Evolutionary conservation across 2,113 vertebrate species (phyloP), one percentile per base, ranked within the genome.

Genomic region (Ciconia maguari): DNA sequence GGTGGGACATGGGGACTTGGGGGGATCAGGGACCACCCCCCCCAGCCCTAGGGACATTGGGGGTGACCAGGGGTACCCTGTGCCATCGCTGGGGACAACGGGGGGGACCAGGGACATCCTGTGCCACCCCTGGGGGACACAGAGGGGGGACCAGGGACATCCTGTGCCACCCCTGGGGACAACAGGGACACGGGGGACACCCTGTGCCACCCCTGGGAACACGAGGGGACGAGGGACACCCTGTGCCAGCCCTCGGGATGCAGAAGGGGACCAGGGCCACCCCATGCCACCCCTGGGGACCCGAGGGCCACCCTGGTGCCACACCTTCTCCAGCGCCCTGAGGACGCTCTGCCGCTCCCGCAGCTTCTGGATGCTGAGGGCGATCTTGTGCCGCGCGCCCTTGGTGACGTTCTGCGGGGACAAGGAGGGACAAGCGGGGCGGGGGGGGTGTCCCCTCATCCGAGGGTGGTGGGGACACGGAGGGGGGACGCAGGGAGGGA

Each of bases 361-460:
- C 44, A 99, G 98, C 96, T 99, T 99, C 98, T 99, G 99, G 95
- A 99, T 99, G 96, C 99, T 99, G 96, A 99, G 97, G 58, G 99
- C 99, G 86, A 99, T 99, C 97, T 99, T 99, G 93, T 99, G 99
- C 65, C 99, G 98, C 16, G 99, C 99, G 75, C 99, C 99, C 98
- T 99, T 99, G 82, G 99, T 99, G 91, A 99, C 99, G 29, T 99
- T 99, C 99, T 99, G 93, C 29, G 38, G 34, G 19, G 74, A 68
- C 30, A 34, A 16, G 12, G 32, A 46, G 32, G 46, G 58, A 61
- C n/a, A 60, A 13, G 18, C 11, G 55, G 55, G 30, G 11, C 3
- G 14, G 9, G n/a, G 18, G n/a, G n/a, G 36, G 16, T 11, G 29
- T 30, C 38, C 51, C 70, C 14, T 29, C 9, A 1, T 5, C 18